phyloP scores from a whole-genome alignment of 2,888 invertebrate genomes.

The Drymonia ruficornis region DNA sequence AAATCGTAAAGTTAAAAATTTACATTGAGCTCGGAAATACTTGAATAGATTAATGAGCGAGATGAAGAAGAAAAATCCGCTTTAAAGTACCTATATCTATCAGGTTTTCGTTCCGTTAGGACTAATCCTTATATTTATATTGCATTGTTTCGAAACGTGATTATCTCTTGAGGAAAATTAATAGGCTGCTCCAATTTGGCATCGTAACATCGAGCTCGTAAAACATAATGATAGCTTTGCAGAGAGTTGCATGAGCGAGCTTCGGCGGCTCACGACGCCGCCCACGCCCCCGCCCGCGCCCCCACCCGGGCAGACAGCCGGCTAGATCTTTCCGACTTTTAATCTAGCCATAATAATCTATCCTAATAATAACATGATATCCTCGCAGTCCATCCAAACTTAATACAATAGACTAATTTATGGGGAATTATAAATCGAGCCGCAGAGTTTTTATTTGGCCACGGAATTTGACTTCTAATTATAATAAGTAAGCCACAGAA shows the following conservation, averaged over 20 bases:
- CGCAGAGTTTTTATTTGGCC: too few species aligned
- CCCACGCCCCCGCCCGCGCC: conserved; percentile 17
- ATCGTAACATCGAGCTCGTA: conserved; percentile 36
- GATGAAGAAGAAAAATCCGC: background rate
- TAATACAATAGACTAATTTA: too few species aligned
- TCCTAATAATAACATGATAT: background rate
- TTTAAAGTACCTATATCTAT: conserved; percentile 1
- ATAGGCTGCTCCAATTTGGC: conserved; percentile 39
- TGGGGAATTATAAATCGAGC: too few species aligned
- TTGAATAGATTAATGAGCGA: conserved; percentile 11
- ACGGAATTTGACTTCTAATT: too few species aligned
- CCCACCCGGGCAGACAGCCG: background rate
- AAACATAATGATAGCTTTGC: conserved; percentile 34
- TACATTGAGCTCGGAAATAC: conserved; percentile 1
- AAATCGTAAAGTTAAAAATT: conserved; percentile 27
- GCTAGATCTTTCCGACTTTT: background rate
- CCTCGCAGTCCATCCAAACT: too few species aligned
- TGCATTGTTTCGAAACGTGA: conserved; percentile 10
- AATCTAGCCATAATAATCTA: background rate
- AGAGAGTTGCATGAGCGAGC: conserved; percentile 11
- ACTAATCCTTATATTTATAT: conserved; percentile 4
- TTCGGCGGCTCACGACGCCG: conserved; percentile 25
- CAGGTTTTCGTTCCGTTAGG: background rate
- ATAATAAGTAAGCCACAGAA: too few species aligned
- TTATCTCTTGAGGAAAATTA: conserved; percentile 29